Percentiles rank a stretch among this genome's conserved stretches.
Conservation (phyloP, 2,113 vertebrate genomes). For the Vombatus ursinus region DNA sequence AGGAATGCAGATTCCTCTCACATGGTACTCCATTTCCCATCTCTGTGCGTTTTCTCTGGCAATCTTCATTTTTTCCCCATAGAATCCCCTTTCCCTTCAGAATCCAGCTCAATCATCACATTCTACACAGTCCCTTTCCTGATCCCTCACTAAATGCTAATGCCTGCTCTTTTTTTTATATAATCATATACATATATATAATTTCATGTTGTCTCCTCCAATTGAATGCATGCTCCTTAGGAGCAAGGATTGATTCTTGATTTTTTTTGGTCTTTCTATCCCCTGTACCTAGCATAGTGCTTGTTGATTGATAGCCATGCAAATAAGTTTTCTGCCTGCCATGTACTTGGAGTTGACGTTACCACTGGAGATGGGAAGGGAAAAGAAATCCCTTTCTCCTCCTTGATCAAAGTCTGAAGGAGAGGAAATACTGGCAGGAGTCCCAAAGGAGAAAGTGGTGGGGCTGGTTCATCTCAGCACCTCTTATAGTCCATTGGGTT, state of each 20-base stretch:
- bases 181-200: background rate
- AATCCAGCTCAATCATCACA: background rate
- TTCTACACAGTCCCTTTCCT: background rate
- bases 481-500: background rate
- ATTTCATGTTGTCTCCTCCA: background rate
- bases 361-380: background rate
- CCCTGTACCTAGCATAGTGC: background rate
- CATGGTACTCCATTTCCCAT: background rate
- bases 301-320: background rate
- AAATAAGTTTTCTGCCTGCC: background rate
- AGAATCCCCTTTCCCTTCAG: background rate
- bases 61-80: background rate
- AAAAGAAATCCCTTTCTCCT: background rate
- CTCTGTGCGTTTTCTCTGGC: background rate
- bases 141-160: background rate
- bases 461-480: background rate
- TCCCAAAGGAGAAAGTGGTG: background rate
- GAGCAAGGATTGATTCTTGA: background rate
- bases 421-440: background rate
- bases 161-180: background rate
- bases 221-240: background rate
- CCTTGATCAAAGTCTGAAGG: background rate
- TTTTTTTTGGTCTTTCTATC: background rate
- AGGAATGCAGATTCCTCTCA: background rate
- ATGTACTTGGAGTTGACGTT: background rate